These are phyloP conservation scores for Smutsia gigantea DNA, from an alignment of 2,797 vertebrate genomes.

Conservation along the genomic window DNA sequence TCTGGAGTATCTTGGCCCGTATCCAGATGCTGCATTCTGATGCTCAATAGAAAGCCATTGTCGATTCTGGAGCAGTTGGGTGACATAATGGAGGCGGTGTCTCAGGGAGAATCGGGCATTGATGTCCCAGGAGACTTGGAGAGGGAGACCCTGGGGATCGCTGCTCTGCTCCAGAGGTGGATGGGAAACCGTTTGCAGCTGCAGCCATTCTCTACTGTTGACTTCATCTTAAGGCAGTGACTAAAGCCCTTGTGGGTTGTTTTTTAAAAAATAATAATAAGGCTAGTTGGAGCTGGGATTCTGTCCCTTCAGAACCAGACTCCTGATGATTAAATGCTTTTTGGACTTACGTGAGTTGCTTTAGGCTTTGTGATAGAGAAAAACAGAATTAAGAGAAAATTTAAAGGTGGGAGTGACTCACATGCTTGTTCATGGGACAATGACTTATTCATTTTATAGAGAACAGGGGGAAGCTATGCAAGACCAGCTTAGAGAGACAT, in stretches of 20 bases:
- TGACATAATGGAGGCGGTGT: neutral
- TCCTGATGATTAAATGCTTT: neutral
- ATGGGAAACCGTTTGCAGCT: neutral
- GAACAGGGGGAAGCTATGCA: neutral
- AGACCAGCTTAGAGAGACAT: neutral
- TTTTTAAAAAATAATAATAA: neutral
- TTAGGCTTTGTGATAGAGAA: neutral
- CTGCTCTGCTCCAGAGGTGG: neutral
- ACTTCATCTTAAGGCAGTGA: neutral
- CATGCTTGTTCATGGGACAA: neutral
- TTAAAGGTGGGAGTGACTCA: neutral
- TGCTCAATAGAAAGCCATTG: neutral
- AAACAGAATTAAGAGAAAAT: neutral
- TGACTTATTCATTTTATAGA: neutral
- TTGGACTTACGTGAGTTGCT: neutral
- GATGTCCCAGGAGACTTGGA: neutral
- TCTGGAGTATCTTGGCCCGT: neutral
- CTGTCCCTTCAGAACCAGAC: neutral
- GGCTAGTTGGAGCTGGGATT: neutral
- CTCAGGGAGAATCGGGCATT: constrained; percentile 15
- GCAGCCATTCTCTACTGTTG: neutral
- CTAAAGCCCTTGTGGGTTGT: neutral
- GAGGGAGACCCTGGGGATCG: neutral
- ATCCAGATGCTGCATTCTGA: neutral
- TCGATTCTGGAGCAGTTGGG: neutral